Percentiles rank a stretch among this genome's conserved stretches.
Evolutionary conservation across 2,888 invertebrate species (phyloP).

Genomic region (Azorinus chamasolen): DNA sequence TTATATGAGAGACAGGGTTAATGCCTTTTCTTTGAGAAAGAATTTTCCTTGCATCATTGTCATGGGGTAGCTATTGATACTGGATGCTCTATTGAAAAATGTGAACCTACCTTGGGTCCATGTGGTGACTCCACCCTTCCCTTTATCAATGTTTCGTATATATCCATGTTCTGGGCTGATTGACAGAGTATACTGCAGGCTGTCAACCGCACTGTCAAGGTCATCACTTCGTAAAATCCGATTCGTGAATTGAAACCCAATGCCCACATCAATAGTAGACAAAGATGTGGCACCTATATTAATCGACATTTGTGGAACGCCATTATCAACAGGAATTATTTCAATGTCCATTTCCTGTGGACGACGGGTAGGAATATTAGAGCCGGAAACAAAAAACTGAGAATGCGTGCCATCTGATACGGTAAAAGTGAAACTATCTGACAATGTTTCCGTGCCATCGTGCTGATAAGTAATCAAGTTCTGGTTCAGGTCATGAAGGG

Average conservation of each 20-base stretch:
- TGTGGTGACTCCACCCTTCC: slow-evolving; percentile 74
- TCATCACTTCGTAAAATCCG: slow-evolving; percentile 81
- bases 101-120: slow-evolving; percentile 86
- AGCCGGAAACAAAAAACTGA: slow-evolving; percentile 84
- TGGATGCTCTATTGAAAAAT: background rate
- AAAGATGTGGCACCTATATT: slow-evolving; percentile 82
- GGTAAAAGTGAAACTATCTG: slow-evolving; percentile 84
- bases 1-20: too few relatives aligned
- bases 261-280: slow-evolving; percentile 69
- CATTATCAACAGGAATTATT: slow-evolving; percentile 85
- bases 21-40: too few relatives aligned
- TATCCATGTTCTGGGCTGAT: slow-evolving; percentile 80
- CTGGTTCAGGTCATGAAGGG: slow-evolving; percentile 82
- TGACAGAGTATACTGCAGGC: slow-evolving; percentile 79
- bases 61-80: too few relatives aligned
- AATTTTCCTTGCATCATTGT: too few relatives aligned
- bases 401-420: slow-evolving; percentile 85
- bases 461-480: slow-evolving; percentile 85
- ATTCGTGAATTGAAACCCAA: slow-evolving; percentile 81
- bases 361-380: slow-evolving; percentile 73
- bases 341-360: slow-evolving; percentile 84
- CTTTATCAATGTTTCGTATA: slow-evolving; percentile 74
- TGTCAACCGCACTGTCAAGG: slow-evolving; percentile 79
- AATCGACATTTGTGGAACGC: slow-evolving; percentile 80
- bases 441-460: slow-evolving; percentile 85